Conservation (phyloP, 2,113 vertebrate genomes). For the Cyprinodon tularosa region DNA sequence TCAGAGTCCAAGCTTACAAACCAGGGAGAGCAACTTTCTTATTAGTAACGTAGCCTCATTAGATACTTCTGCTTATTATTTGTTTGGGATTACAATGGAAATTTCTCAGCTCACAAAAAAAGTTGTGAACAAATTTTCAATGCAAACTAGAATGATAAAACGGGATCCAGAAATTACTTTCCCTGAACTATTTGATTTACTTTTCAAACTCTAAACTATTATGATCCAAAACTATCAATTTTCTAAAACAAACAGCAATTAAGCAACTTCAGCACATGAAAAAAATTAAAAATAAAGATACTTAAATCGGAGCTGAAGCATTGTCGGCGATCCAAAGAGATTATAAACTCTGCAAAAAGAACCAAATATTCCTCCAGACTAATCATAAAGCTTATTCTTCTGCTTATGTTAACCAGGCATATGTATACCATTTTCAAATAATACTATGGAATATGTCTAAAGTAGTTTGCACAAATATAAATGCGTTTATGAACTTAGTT, state of each 20-base stretch:
- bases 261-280: neutral
- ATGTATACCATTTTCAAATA: no score
- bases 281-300: no score
- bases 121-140: neutral
- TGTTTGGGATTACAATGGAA: constrained; percentile 5
- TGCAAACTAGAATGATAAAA: neutral
- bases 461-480: no score
- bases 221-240: neutral
- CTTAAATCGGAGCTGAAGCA: neutral
- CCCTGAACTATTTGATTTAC: neutral
- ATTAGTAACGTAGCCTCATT: constrained; percentile 19
- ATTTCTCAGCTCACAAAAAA: neutral
- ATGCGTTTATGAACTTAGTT: no score
- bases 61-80: constrained; percentile 22
- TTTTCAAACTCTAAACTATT: neutral
- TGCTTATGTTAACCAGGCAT: no score
- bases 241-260: neutral
- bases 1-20: constrained; percentile 7
- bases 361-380: neutral
- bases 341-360: neutral
- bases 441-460: no score
- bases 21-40: constrained; percentile 9
- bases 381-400: no score
- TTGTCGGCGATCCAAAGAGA: no score
- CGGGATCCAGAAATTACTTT: neutral